Base-by-base conservation (phyloP, 2,888 invertebrate species). In the Exephanes ischioxanthus region DNA sequence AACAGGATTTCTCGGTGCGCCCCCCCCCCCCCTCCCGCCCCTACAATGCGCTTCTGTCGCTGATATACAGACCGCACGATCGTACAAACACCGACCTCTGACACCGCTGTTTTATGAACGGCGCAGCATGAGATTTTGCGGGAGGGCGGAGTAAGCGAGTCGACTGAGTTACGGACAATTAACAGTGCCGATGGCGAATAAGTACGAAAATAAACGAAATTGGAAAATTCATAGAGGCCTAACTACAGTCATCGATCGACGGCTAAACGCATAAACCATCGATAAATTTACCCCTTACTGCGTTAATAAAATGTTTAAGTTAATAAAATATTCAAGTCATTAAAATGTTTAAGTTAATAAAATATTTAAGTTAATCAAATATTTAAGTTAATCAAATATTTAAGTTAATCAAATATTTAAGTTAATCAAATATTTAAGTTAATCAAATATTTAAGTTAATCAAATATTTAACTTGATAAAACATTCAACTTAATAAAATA, bases 11-110 rank as follows among this genome's bases (percentile, higher is more conserved):
- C 70, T 61, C 70, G 41, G 81, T 48, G 14, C 45, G 14, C 45
- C 51, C 70, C 77, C 80, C 71, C 76, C 37, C 37, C 7, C 7
- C 6, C 7, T 7, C 41, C 41, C 77, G n/a, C n/a, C n/a, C n/a
- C n/a, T n/a, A 86, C 86, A 80, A 85, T 87, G 84, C 73, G 83
- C 83, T 81, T 72, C 77, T 70, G 26, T 81, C 68, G 70, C 48
- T 16, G 70, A 75, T 68, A 66, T 73, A 71, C 72, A 70, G 51
- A 83, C n/a, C 72, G 37, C 68, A 61, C 66, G 70, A 82, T 79
- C 83, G 80, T 70, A 26, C 53, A 70, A 77, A 80, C 22, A 33
- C 58, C 66, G 73, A 77, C 63, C 61, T 70, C 58, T 22, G 61
- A 70, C 58, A 70, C 63, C 45, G 30, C 72, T 51, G 73, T 80